Evolutionary conservation across 2,797 vertebrate species (phyloP), one percentile per base, ranked within the genome.

Genomic region (Tenualosa ilisha): DNA sequence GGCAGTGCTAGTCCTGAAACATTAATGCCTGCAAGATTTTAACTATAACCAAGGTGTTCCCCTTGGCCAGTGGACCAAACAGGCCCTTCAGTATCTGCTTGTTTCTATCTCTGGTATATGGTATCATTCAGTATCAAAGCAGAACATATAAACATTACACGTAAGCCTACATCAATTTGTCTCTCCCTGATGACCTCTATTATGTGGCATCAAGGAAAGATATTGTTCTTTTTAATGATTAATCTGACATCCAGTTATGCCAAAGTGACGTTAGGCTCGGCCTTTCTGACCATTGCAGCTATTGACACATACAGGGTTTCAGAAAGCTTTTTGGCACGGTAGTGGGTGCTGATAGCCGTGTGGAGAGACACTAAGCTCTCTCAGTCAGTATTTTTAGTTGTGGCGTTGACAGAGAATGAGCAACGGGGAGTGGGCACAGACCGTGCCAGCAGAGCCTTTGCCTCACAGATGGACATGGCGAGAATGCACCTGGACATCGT

Each of bases 351-450:
- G 63, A 65, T 65, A 65, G 63, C 24, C 26, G 11, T 65, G 63
- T 31, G 63, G 63, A 13, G 43, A 26, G 56, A 24, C 24, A 81
- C 65, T 83, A 50, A 53, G 63, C 63, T 24, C 63, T 68, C 9
- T 26, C 49, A 24, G 15, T 50, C 85, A 79, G 53, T 88, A 88
- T 88, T 88, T 88, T 84, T 86, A 88, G 85, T 56, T 20, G 63
- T 6, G 31, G 68, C 54, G 87, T 84, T 86, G 82, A 88, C 85
- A 86, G 87, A 82, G 63, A 84, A n/a, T 86, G 59, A 84, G 82
- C 63, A 68, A 24, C 63, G 8, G 63, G 26, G 61, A 63, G 61
- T 9, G n/a, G 61, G 24, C 61, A 24, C 9, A 26, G 24, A 12
- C n/a, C 61, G 24, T 26, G 61, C 24, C 61, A 26, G 6, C 61